Percentiles rank a stretch among this genome's conserved stretches.
Conservation (phyloP, 2,797 vertebrate genomes). For the Bufotes viridis region DNA sequence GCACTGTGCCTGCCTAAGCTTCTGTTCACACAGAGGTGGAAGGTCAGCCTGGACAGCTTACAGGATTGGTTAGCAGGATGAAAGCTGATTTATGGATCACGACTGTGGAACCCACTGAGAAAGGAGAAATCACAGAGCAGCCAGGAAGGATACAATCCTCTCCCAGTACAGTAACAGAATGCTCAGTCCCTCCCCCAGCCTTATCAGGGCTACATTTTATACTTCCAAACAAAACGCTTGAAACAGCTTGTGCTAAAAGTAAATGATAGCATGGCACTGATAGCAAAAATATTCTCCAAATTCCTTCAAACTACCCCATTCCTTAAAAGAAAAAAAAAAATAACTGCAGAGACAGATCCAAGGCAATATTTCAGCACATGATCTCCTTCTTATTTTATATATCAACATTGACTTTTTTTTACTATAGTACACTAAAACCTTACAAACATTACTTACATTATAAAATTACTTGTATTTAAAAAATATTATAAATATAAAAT, state of each 20-base stretch:
- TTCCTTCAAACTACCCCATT: background rate
- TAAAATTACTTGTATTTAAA: background rate
- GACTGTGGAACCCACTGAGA: slow-evolving; percentile 65
- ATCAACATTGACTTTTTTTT: background rate
- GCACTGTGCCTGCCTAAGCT: slow-evolving; percentile 68
- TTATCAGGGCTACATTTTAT: slow-evolving; percentile 74
- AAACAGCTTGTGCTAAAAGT: slow-evolving; percentile 58
- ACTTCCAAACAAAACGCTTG: slow-evolving; percentile 68
- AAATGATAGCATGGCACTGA: slow-evolving; percentile 34
- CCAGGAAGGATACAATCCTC: slow-evolving; percentile 75
- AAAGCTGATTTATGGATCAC: slow-evolving; percentile 66
- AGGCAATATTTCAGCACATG: background rate
- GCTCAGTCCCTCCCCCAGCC: slow-evolving; percentile 77
- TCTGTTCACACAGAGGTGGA: slow-evolving; percentile 71
- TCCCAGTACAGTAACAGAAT: slow-evolving; percentile 71
- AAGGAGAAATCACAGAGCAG: slow-evolving; percentile 64
- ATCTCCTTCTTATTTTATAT: background rate
- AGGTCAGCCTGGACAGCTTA: slow-evolving; percentile 77
- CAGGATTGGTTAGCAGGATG: slow-evolving; percentile 64
- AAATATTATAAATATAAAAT: background rate
- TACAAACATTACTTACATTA: background rate
- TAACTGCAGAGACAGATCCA: background rate
- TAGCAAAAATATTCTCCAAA: slow-evolving; percentile 34
- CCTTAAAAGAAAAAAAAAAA: background rate
- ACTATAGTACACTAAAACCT: background rate